Evolutionary conservation across 2,888 invertebrate species (phyloP), one percentile per base, ranked within the genome.

Genomic region (Mesodorylaimus sp.): DNA sequence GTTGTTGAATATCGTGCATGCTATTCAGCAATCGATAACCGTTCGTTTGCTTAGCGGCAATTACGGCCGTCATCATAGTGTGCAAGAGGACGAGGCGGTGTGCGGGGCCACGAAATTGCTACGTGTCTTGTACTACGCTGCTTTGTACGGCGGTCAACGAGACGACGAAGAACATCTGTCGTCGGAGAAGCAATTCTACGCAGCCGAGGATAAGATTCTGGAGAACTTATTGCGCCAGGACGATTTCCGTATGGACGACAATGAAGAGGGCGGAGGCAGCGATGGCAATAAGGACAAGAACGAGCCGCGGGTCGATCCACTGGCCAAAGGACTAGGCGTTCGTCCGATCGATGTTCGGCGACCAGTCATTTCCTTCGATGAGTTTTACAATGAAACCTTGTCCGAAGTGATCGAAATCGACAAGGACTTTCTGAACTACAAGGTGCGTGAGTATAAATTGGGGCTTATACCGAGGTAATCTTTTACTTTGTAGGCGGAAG

Each of bases 391-490:
- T 68, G 89, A 91, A 68, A 81, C 83, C 1, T 74, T 89, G 45
- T 87, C 87, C 70, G 88, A 89, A 68, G 79, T 79, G 50, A 79
- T 91, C 54, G 86, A 87, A 73, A 87, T 89, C 82, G 86, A 88
- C 68, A 79, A 81, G 64, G 89, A 91, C 71, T 88, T 86, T 71
- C 80, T 85, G 45, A 81, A 83, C 67, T 89, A 81, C 68, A 83
- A 83, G 53, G 61, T 61, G 41, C 10, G 27, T 5, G 44, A 43
- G 21, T n/a, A n/a, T n/a, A n/a, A n/a, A n/a, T n/a, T n/a, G n/a
- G n/a, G n/a, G n/a, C n/a, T n/a, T n/a, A n/a, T n/a, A n/a, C 16
- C 16, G 32, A 13, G 32, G 32, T 10, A 32, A 32, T 13, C 32
- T 32, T 32, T 32, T 32, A 10, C 16, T 32, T 32, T 32, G 16